Conservation (phyloP, 2,113 vertebrate species). For the Calyptomena viridis region DNA sequence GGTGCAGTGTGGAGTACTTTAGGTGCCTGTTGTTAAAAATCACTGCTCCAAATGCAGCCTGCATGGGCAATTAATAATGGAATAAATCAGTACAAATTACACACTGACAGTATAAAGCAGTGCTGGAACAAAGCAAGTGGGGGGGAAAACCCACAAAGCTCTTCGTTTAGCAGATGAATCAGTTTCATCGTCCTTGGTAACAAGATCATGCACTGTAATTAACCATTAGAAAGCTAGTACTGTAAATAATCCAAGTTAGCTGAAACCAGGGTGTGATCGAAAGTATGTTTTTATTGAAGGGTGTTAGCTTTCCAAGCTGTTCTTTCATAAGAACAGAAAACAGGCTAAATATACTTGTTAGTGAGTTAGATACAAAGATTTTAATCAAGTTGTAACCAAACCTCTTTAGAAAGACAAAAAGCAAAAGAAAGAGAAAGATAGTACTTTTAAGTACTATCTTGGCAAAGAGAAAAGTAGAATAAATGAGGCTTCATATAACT, state of each 20-base stretch:
- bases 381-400: neutral
- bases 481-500: neutral
- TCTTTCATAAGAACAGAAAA: neutral
- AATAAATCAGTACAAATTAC: conserved; percentile 16
- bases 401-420: neutral
- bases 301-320: neutral
- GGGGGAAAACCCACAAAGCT: neutral
- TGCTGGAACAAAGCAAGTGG: neutral
- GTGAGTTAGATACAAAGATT: neutral
- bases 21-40: neutral
- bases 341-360: neutral
- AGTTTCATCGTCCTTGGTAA: conserved; percentile 38
- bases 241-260: conserved; percentile 30
- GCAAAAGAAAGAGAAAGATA: neutral
- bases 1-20: neutral
- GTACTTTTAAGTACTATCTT: neutral
- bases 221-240: neutral
- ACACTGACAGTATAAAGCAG: neutral
- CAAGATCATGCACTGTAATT: conserved; percentile 23
- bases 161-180: conserved; percentile 13
- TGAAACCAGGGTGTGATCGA: conserved; percentile 12
- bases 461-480: neutral
- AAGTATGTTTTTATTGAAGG: neutral
- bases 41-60: neutral
- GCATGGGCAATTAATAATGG: neutral